Conservation (phyloP, 2,797 vertebrate genomes). For the Chaetodon trifasciatus region DNA sequence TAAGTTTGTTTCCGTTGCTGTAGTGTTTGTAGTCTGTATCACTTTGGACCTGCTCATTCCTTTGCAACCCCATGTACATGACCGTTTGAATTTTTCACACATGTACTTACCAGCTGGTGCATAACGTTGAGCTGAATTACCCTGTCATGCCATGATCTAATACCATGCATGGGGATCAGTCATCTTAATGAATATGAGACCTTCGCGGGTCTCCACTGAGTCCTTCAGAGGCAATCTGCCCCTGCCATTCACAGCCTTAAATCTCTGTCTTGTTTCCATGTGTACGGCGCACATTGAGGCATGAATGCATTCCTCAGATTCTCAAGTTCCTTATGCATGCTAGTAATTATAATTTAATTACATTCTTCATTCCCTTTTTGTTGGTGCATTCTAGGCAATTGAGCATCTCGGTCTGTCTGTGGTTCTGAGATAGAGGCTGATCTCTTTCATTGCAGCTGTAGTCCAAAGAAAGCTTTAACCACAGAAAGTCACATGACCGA, state of each 20-base stretch:
- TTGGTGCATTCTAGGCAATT: conserved; percentile 25
- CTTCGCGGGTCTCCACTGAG: conserved; percentile 67
- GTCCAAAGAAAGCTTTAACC: conserved; percentile 38
- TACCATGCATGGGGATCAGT: conserved; percentile 61
- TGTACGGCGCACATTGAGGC: background rate
- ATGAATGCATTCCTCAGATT: conserved; percentile 12
- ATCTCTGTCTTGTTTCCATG: conserved; percentile 49
- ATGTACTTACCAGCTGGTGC: conserved; percentile 49
- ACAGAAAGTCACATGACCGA: conserved; percentile 51
- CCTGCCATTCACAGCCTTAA: conserved; percentile 42
- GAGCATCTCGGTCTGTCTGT: conserved; percentile 27
- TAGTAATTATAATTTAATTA: conserved; percentile 17
- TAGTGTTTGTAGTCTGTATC: conserved; percentile 22
- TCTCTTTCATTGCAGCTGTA: conserved; percentile 16
- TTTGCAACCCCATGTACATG: conserved; percentile 8
- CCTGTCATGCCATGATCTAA: conserved; percentile 65
- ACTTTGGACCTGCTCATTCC: conserved; percentile 15
- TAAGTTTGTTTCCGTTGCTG: conserved; percentile 30
- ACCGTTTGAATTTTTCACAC: conserved; percentile 41
- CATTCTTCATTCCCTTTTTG: conserved; percentile 21
- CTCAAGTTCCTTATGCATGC: conserved; percentile 11
- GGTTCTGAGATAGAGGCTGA: conserved; percentile 22
- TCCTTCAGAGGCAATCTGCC: conserved; percentile 64
- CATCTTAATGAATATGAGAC: conserved; percentile 72
- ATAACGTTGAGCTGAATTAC: conserved; percentile 45